Conservation (phyloP, 2,888 invertebrate genomes). For the Eilema depressum region DNA sequence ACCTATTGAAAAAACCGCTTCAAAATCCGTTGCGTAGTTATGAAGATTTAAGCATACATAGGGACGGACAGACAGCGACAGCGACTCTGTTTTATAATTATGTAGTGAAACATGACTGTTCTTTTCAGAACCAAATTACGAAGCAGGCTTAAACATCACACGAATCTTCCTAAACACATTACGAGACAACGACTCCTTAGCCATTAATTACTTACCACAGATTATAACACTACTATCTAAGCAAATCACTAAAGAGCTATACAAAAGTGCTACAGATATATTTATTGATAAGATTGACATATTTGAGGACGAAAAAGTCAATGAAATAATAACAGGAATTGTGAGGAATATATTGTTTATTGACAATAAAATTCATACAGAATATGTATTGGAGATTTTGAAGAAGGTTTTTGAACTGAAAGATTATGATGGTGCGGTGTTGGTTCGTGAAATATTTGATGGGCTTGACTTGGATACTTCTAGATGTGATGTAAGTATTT, state of each 20-base stretch:
- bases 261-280: constrained; percentile 53
- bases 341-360: constrained; percentile 30
- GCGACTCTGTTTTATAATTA: too few relatives aligned
- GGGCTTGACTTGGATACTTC: neutral
- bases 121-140: constrained; percentile 60
- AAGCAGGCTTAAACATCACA: constrained; percentile 61
- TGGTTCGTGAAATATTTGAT: constrained; percentile 10
- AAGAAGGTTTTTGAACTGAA: constrained; percentile 17
- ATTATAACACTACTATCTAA: constrained; percentile 52
- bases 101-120: neutral
- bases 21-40: too few relatives aligned
- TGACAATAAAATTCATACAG: constrained; percentile 19
- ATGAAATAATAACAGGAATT: constrained; percentile 33
- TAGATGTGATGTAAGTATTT: constrained; percentile 11
- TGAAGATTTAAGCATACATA: too few relatives aligned
- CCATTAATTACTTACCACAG: constrained; percentile 55
- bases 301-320: constrained; percentile 45
- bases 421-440: neutral
- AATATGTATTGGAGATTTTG: constrained; percentile 17
- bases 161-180: constrained; percentile 57
- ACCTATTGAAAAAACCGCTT: too few relatives aligned
- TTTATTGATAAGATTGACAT: constrained; percentile 64
- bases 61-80: too few relatives aligned
- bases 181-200: constrained; percentile 60
- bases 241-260: constrained; percentile 47